Conservation (phyloP, 2,888 invertebrate genomes). For the Cryptocephalus moraei region DNA sequence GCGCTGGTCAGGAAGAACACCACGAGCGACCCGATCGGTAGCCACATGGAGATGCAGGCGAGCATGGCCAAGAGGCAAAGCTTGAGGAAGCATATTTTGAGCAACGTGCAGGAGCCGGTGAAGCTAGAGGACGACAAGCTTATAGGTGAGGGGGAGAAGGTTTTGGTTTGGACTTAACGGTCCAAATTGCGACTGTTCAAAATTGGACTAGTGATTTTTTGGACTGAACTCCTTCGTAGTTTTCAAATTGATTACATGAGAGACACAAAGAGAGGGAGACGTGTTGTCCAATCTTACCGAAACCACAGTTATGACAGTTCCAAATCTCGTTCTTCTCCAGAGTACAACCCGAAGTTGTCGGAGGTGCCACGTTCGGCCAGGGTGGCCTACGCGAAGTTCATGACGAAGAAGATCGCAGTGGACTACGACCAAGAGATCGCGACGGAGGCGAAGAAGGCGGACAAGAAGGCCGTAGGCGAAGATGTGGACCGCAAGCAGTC, state of each 20-base stretch:
- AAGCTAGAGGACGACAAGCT: constrained; percentile 65
- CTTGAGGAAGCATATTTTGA: constrained; percentile 58
- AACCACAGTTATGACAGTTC: too few species aligned
- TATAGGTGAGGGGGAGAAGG: constrained; percentile 42
- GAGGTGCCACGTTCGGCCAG: constrained; percentile 67
- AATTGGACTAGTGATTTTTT: too few species aligned
- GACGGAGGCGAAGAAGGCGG: constrained; percentile 2
- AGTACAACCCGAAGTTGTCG: constrained; percentile 68
- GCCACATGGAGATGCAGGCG: constrained; percentile 55
- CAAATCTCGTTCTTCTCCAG: constrained; percentile 6
- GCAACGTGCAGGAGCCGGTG: constrained; percentile 49
- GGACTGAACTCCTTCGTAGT: too few species aligned
- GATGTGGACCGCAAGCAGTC: constrained; percentile 4
- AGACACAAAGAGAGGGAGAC: too few species aligned
- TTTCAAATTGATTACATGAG: too few species aligned
- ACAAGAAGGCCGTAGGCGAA: neutral
- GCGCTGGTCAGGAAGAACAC: constrained; percentile 67
- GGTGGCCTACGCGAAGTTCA: constrained; percentile 81
- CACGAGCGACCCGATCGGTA: constrained; percentile 67
- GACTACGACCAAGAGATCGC: constrained; percentile 17
- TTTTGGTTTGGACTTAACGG: too few species aligned
- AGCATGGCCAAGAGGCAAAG: constrained; percentile 59
- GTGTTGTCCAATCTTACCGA: too few species aligned
- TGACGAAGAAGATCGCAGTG: constrained; percentile 60
- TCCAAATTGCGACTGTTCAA: too few species aligned